phyloP scores from a whole-genome alignment of 2,113 vertebrate genomes.

The Salvelinus namaycush region DNA sequence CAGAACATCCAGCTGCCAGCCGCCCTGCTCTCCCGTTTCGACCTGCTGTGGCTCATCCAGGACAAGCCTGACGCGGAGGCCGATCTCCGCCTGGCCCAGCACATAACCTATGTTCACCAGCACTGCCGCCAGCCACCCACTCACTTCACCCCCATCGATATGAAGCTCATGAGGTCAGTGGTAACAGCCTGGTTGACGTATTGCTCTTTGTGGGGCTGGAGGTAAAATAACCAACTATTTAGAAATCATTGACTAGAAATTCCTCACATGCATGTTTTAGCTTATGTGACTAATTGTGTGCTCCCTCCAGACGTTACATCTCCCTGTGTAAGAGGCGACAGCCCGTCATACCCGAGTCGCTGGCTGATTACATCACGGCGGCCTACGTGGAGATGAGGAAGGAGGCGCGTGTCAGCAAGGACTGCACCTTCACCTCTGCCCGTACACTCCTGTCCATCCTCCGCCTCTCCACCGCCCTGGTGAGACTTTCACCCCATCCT shows the following conservation, averaged over 20 bases:
- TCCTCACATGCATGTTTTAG: too few relatives aligned
- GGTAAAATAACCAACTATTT: too few relatives aligned
- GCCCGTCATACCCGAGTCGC: conserved; percentile 80
- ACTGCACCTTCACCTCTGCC: conserved; percentile 88
- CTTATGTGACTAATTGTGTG: not conserved
- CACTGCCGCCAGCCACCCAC: conserved; percentile 86
- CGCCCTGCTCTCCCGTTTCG: conserved; percentile 88
- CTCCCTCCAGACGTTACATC: conserved; percentile 80
- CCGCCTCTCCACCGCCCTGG: conserved; percentile 88
- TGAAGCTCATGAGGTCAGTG: conserved; percentile 90
- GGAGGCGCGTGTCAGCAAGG: conserved; percentile 87
- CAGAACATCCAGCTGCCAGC: conserved; percentile 91
- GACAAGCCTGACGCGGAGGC: conserved; percentile 85
- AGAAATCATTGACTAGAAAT: too few relatives aligned
- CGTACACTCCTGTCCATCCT: conserved; percentile 88
- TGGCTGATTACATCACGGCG: conserved; percentile 89
- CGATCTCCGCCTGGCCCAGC: conserved; percentile 87
- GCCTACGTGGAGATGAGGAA: conserved; percentile 94
- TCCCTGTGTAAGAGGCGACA: conserved; percentile 80
- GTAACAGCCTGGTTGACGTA: too few relatives aligned
- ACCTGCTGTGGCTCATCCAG: conserved; percentile 92
- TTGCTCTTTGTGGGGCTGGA: too few relatives aligned
- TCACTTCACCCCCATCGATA: conserved; percentile 85
- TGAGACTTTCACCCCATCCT: conserved; percentile 54
- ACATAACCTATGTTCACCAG: conserved; percentile 94